Conservation (phyloP, 1,140 invertebrate species). For the Platorchestia sp. region DNA sequence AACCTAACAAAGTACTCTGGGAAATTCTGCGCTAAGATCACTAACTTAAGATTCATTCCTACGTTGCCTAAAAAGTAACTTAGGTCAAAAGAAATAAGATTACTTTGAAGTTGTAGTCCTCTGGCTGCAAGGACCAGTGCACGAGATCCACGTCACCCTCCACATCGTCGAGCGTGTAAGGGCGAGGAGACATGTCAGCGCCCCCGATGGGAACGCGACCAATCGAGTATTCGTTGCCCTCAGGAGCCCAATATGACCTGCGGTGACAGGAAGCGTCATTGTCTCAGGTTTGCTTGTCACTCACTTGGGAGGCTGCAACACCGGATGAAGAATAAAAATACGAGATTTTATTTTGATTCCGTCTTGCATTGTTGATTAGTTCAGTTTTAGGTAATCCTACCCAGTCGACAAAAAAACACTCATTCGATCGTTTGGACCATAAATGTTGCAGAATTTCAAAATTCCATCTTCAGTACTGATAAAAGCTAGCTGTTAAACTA, state of each 20-base stretch:
- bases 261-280: background rate
- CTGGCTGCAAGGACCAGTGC: slow-evolving; percentile 39
- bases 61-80: no score
- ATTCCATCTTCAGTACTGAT: no score
- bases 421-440: no score
- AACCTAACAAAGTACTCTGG: no score
- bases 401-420: no score
- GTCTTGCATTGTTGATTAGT: no score
- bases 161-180: slow-evolving; percentile 70
- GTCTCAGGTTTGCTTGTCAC: background rate
- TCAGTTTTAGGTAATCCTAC: no score
- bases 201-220: slow-evolving; percentile 25
- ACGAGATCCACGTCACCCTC: slow-evolving; percentile 50
- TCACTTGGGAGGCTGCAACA: background rate
- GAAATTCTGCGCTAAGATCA: no score
- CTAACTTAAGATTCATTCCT: no score
- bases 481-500: no score
- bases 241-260: background rate
- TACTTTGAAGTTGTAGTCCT: slow-evolving; percentile 71
- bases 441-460: no score
- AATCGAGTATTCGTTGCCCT: slow-evolving; percentile 61
- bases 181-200: background rate
- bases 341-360: background rate
- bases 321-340: background rate
- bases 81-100: background rate